Base-by-base conservation (phyloP, 1,140 invertebrate genomes). In the Philaenus spumarius region DNA sequence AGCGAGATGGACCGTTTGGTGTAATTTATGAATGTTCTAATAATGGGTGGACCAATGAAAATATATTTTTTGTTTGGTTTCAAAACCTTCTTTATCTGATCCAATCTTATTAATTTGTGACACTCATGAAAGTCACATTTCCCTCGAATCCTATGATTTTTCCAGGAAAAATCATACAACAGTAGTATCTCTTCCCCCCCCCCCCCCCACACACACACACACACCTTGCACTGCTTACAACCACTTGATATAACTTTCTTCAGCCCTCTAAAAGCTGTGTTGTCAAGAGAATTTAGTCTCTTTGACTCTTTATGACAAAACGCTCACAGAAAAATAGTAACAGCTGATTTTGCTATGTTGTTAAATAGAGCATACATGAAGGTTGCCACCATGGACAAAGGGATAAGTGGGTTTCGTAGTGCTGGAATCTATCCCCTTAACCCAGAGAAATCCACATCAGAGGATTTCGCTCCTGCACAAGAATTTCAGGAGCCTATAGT, bases 31-130 rank as follows among this genome's bases (percentile, higher is more conserved):
- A 66, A 40, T 67, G 65, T 43, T 65, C 63, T 6, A 46, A 64
- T 55, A 69, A 67, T 60, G 72, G 71, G 30, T 75, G 65, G 62
- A 66, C 62, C 12, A 66, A 68, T 43, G 64, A 67, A 56, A 45
- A 68, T 23, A n/a, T n/a, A n/a, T n/a, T n/a, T n/a, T 30, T 69
- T 47, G 62, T 66, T 23, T 72, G 66, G 62, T 55, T 72, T 19
- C 47, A 65, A 47, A 47, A 20, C 50, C 64, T 15, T 46, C 59
- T 20, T 24, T 48, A 47, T 54, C 64, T n/a, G 34, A 60, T 55
- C 64, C 64, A 34, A 58, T 64, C n/a, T 52, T 70, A 40, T 55
- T 69, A 11, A 60, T 69, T 45, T 46, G 67, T 20, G 66, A 69
- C 56, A 67, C 67, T 55, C 64, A 73, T 56, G 55, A 55, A 12